Percentiles rank a stretch among this genome's conserved stretches.
These are phyloP conservation scores for Hemitrygon akajei DNA, from an alignment of 2,797 vertebrate species.

Conservation along the genomic window DNA sequence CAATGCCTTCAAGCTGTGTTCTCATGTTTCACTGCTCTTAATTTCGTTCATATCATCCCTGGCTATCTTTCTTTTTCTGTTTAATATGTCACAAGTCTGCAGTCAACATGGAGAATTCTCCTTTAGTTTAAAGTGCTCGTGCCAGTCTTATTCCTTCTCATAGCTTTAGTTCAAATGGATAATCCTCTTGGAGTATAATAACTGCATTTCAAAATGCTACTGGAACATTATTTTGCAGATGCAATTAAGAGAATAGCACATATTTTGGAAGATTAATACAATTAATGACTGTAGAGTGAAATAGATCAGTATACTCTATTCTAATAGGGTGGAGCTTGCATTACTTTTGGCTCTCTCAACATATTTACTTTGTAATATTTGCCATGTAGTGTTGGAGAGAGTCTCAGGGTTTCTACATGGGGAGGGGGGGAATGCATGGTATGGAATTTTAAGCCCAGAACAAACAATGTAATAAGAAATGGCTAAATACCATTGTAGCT, in stretches of 20 bases:
- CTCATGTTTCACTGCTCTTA: background rate
- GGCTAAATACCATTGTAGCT: too few species aligned
- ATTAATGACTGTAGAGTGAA: background rate
- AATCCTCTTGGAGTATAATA: background rate
- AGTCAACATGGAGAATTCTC: background rate
- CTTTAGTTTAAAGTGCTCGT: background rate
- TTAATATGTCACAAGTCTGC: background rate
- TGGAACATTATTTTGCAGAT: background rate
- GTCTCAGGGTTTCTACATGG: background rate
- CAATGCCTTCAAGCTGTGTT: background rate
- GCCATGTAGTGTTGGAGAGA: background rate
- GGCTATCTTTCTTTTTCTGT: background rate
- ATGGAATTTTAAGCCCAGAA: background rate
- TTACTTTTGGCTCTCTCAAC: background rate
- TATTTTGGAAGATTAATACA: background rate
- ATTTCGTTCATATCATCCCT: background rate
- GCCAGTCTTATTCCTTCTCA: background rate
- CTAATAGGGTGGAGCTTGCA: background rate
- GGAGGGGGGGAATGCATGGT: background rate
- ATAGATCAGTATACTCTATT: background rate
- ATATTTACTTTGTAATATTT: background rate
- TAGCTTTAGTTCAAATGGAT: background rate
- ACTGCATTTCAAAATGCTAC: background rate
- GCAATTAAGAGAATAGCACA: background rate
- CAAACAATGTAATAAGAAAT: too few species aligned